phyloP scores from a whole-genome alignment of 2,113 vertebrate species.

The Mirza zaza region DNA sequence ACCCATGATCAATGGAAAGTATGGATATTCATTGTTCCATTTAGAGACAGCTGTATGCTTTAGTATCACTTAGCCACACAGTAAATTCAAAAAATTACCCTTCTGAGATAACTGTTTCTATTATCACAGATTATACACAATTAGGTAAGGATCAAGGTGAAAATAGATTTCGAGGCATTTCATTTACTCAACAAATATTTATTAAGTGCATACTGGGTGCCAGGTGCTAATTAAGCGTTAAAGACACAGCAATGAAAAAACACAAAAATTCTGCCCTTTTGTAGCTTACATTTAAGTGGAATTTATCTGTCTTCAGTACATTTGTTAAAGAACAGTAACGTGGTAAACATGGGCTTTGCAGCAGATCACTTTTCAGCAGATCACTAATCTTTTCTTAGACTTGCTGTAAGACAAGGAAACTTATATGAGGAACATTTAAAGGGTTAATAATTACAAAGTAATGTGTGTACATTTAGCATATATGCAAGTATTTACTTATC shows the following conservation, averaged over 20 bases:
- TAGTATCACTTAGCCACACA: background rate
- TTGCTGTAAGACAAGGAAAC: background rate
- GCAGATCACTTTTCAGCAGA: background rate
- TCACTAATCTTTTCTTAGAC: background rate
- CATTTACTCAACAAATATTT: background rate
- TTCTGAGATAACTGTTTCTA: background rate
- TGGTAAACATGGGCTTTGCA: background rate
- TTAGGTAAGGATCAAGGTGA: background rate
- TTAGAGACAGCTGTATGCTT: background rate
- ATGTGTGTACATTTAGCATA: background rate
- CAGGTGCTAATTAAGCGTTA: background rate
- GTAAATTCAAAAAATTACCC: background rate
- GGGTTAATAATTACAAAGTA: background rate
- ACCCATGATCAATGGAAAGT: background rate
- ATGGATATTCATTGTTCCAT: background rate
- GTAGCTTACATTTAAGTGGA: background rate
- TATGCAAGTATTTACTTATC: background rate
- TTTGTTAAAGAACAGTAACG: background rate
- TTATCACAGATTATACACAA: background rate
- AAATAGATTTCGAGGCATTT: background rate
- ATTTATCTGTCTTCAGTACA: background rate
- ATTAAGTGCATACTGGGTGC: background rate
- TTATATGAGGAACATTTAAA: background rate
- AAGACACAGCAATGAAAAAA: background rate
- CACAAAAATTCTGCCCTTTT: background rate